Evolutionary conservation across 2,113 vertebrate species (phyloP).

Genomic region (Thymallus thymallus): DNA sequence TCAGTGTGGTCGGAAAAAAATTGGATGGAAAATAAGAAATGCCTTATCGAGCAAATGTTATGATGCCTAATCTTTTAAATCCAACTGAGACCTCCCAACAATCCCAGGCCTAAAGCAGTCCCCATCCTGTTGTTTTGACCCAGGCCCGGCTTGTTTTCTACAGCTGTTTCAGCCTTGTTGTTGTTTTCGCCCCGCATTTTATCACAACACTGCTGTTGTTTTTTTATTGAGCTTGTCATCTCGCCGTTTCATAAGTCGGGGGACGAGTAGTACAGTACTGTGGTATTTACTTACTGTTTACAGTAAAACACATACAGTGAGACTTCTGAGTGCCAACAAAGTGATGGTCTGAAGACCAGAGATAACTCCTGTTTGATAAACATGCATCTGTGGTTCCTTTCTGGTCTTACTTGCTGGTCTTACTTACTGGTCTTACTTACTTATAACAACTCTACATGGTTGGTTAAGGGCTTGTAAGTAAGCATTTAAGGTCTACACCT

Average conservation of each 20-base stretch:
- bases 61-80: conserved; percentile 73
- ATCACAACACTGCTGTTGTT: conserved; percentile 25
- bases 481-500: too few species aligned
- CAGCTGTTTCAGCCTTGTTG: conserved; percentile 30
- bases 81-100: conserved; percentile 60
- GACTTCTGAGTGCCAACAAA: neutral
- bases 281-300: neutral
- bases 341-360: neutral
- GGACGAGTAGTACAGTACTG: neutral
- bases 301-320: neutral
- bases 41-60: conserved; percentile 58
- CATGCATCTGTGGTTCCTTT: conserved; percentile 2
- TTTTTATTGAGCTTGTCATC: conserved; percentile 18
- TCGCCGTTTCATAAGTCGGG: conserved; percentile 23
- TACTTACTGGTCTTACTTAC: too few species aligned
- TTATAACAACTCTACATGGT: too few species aligned
- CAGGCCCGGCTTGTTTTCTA: conserved; percentile 22
- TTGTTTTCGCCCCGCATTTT: conserved; percentile 37
- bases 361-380: conserved; percentile 10
- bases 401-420: too few species aligned
- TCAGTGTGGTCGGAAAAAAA: conserved; percentile 8
- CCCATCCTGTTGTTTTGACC: conserved; percentile 58
- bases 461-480: too few species aligned
- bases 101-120: conserved; percentile 48
- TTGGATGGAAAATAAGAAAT: conserved; percentile 42